Evolutionary conservation across 2,113 vertebrate genomes (phyloP).

Genomic region (Dromas ardeola): DNA sequence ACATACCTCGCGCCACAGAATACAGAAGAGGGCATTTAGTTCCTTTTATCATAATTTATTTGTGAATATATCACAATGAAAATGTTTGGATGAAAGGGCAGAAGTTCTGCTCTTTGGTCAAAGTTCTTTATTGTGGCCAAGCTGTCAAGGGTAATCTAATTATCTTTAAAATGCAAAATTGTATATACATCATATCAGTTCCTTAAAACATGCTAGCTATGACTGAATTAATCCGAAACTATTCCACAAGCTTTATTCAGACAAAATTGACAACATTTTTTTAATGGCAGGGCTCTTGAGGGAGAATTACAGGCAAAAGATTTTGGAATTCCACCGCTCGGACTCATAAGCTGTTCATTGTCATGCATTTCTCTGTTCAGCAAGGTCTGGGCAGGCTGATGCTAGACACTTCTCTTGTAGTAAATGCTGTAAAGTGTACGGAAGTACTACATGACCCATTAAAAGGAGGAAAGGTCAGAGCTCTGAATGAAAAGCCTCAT

Average conservation of each 20-base stretch:
- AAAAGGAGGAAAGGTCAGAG: constrained; percentile 38
- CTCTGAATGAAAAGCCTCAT: constrained; percentile 29
- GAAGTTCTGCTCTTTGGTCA: background rate
- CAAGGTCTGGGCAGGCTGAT: background rate
- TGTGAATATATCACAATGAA: background rate
- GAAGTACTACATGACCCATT: background rate
- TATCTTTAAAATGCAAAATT: background rate
- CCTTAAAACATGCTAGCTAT: background rate
- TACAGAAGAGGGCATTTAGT: background rate
- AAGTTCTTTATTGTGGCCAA: background rate
- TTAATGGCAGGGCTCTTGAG: background rate
- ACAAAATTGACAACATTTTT: background rate
- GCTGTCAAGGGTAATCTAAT: background rate
- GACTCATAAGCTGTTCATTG: background rate
- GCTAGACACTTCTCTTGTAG: background rate
- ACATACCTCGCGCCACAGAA: background rate
- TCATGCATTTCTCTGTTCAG: background rate
- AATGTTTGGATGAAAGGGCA: background rate
- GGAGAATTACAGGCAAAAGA: background rate
- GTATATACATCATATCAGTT: background rate
- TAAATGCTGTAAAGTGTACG: background rate
- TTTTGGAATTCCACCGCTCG: background rate
- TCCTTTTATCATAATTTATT: background rate
- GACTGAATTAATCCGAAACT: background rate
- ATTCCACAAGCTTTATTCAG: background rate